Evolutionary conservation across 1,140 invertebrate genomes (phyloP).

Genomic region (Triops longicaudatus): DNA sequence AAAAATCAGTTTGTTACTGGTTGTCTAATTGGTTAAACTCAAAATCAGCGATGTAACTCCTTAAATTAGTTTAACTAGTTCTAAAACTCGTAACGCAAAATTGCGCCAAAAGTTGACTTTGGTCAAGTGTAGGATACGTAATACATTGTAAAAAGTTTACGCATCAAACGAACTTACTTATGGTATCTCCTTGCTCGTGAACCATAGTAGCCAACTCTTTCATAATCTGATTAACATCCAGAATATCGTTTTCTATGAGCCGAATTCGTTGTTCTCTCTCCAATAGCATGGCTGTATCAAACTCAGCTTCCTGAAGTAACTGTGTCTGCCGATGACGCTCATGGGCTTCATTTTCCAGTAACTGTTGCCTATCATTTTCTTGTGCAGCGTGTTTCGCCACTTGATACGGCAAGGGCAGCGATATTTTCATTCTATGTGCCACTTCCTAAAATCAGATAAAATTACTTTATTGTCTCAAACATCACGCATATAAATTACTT

Average conservation of each 20-base stretch:
- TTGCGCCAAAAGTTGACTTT: neutral
- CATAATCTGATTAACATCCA: slow-evolving; percentile 89
- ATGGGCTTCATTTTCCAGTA: slow-evolving; percentile 39
- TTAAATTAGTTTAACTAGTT: slow-evolving; percentile 28
- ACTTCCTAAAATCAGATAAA: slow-evolving; percentile 47
- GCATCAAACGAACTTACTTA: slow-evolving; percentile 52
- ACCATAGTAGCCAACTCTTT: slow-evolving; percentile 72
- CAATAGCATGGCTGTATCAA: slow-evolving; percentile 62
- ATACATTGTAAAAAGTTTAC: slow-evolving; percentile 22
- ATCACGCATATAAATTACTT: slow-evolving; percentile 46
- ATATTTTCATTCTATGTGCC: slow-evolving; percentile 64
- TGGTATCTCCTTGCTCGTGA: slow-evolving; percentile 65
- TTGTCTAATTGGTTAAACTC: too few relatives aligned
- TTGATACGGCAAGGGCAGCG: slow-evolving; percentile 49
- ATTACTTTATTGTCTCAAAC: slow-evolving; percentile 21
- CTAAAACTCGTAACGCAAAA: slow-evolving; percentile 28
- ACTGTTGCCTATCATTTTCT: slow-evolving; percentile 37
- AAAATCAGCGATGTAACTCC: too few relatives aligned
- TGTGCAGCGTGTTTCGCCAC: slow-evolving; percentile 38
- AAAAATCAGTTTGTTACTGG: too few relatives aligned
- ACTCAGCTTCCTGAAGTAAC: slow-evolving; percentile 53
- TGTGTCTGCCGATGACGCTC: slow-evolving; percentile 39
- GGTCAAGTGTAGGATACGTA: neutral
- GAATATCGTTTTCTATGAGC: slow-evolving; percentile 71
- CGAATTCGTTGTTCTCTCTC: slow-evolving; percentile 63